Percentiles rank a stretch among this genome's conserved stretches.
phyloP scores from a whole-genome alignment of 2,888 invertebrate species.

The Aleiodes alternator region DNA sequence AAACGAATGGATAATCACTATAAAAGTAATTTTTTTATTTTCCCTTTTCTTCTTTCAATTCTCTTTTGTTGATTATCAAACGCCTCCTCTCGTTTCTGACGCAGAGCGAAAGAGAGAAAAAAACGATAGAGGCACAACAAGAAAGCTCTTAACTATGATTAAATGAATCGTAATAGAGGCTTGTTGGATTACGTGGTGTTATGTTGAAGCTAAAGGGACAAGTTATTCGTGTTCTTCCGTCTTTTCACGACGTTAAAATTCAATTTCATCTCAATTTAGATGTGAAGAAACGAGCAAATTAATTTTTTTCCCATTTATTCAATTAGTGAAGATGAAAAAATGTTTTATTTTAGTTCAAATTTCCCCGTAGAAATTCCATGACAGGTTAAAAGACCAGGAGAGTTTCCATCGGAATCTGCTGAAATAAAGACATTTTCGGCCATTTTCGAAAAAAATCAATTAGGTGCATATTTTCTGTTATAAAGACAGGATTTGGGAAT shows the following conservation, averaged over 20 bases:
- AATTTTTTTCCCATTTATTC: background rate
- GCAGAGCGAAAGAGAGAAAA: conserved; percentile 12
- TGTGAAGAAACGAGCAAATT: background rate
- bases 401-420: no score
- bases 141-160: conserved; percentile 31
- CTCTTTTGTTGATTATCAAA: conserved; percentile 16
- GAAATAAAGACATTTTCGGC: no score
- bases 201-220: conserved; percentile 6
- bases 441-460: no score
- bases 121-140: conserved; percentile 8
- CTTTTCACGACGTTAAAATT: background rate
- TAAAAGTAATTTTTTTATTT: conserved; percentile 1
- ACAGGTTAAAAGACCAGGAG: no score
- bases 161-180: conserved; percentile 32
- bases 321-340: background rate
- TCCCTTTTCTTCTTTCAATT: no score
- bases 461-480: no score
- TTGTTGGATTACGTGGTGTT: conserved; percentile 2
- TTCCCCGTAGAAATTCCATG: no score
- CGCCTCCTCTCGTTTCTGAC: conserved; percentile 3
- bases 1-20: background rate
- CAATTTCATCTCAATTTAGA: conserved; percentile 11
- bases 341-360: no score
- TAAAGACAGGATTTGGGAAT: no score
- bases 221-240: conserved; percentile 15